Conservation (phyloP, 2,113 vertebrate species). For the Daubentonia madagascariensis region DNA sequence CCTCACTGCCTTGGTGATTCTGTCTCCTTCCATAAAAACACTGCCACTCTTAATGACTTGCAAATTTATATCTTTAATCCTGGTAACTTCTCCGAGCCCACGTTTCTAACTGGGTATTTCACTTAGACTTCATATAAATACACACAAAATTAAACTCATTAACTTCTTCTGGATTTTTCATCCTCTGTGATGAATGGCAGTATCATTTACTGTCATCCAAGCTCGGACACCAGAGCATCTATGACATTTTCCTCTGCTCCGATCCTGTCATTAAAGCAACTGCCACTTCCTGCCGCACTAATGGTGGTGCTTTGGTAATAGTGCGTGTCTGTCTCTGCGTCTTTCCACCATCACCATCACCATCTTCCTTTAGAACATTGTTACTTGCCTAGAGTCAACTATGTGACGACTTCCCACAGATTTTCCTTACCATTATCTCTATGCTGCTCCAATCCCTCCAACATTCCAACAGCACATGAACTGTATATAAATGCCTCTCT, state of each 20-base stretch:
- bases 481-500: not conserved
- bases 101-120: not conserved
- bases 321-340: not conserved
- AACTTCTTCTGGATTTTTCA: not conserved
- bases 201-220: not conserved
- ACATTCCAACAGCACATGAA: not conserved
- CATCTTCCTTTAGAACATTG: not conserved
- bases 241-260: not conserved
- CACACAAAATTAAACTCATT: not conserved
- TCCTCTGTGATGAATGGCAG: not conserved
- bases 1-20: not conserved
- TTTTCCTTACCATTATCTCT: not conserved
- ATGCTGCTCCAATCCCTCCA: not conserved
- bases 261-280: not conserved
- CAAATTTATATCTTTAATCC: not conserved
- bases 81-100: not conserved
- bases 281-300: not conserved
- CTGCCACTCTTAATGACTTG: not conserved
- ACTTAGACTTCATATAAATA: not conserved
- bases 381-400: not conserved
- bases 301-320: too few relatives aligned
- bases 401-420: not conserved
- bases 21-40: not conserved
- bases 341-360: not conserved
- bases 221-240: not conserved